Base-by-base conservation (phyloP, 2,113 vertebrate species). In the Xenopus borealis region DNA sequence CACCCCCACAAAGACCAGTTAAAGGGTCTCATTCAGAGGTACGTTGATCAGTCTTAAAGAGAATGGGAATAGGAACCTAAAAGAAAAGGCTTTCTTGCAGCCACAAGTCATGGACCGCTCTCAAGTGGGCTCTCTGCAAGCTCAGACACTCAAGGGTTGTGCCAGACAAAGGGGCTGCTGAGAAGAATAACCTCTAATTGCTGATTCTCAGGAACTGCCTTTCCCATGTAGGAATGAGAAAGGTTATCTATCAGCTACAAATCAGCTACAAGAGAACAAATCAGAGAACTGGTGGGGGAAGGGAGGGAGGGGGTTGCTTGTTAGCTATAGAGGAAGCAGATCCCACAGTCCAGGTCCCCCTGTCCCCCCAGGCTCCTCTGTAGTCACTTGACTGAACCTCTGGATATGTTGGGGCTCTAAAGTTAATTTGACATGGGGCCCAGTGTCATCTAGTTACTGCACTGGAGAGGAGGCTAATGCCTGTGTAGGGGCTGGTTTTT, bases 61-160 rank as follows among this genome's bases (percentile, higher is more conserved):
- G 13, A 44, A 46, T 2, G 3, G 17, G 59, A 68, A 47, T 30
- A 16, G 46, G 30, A 18, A 47, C 46, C 47, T 20, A 18, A 12
- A 27, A 23, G 17, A 76, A 47, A 62, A 55, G 19, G 27, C n/a
- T 53, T 6, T 17, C 19, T 40, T 27, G 68, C 65, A 62, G 53
- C 64, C 64, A 20, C 72, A 69, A 76, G 73, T 76, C 73, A 63
- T 13, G 73, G 73, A 10, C 58, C 19, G n/a, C 18, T 52, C 45
- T 44, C 53, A 7, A 57, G 69, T 58, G 19, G 46, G 66, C 58
- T 17, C 66, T 76, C 66, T 45, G 47, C 27, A 55, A 62, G 59
- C 59, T 76, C 59, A 76, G 45, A 63, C 59, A 23, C 73, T 76
- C 46, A 44, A 76, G 59, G 53, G 58, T 53, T 55, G 33, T 40